A percentile compares a stretch with the other conserved stretches of the same genome.
These are phyloP conservation scores for Tenualosa ilisha DNA, from an alignment of 2,797 vertebrate genomes.

Conservation along the genomic window DNA sequence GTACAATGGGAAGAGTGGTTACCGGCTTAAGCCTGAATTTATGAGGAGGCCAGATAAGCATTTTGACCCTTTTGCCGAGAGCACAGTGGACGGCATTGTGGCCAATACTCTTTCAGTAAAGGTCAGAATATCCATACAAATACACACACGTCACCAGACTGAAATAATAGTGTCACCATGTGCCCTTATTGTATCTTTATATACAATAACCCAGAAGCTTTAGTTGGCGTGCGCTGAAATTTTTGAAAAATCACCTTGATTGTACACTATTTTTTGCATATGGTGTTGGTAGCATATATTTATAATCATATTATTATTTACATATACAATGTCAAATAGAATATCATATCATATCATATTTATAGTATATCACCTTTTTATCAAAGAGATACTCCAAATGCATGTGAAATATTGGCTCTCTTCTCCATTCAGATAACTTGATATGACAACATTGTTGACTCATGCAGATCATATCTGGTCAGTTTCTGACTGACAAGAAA, in stretches of 20 bases:
- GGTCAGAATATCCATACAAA: conserved; percentile 32
- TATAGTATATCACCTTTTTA: too few species aligned
- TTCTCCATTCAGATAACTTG: not conserved
- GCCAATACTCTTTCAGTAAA: conserved; percentile 70
- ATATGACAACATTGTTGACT: not conserved
- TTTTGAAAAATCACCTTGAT: too few species aligned
- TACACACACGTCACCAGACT: not conserved
- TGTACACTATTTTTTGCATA: too few species aligned
- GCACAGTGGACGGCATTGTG: conserved; percentile 87
- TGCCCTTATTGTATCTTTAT: not conserved
- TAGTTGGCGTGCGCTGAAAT: not conserved
- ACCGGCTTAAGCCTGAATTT: conserved; percentile 86
- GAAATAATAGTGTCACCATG: not conserved
- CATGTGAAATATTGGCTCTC: not conserved
- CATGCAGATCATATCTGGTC: conserved; percentile 85
- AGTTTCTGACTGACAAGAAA: conserved; percentile 89
- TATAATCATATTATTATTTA: not conserved
- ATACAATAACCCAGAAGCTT: not conserved
- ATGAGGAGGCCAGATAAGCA: conserved; percentile 89
- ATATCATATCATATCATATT: too few species aligned
- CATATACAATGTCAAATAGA: not conserved
- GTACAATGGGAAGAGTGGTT: conserved; percentile 88
- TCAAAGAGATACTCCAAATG: not conserved
- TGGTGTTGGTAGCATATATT: too few species aligned
- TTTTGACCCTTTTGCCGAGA: conserved; percentile 87